A percentile compares a stretch with the other conserved stretches of the same genome.
These are phyloP conservation scores for Sciurus vulgaris DNA, from an alignment of 2,797 vertebrate genomes.

Conservation along the genomic window DNA sequence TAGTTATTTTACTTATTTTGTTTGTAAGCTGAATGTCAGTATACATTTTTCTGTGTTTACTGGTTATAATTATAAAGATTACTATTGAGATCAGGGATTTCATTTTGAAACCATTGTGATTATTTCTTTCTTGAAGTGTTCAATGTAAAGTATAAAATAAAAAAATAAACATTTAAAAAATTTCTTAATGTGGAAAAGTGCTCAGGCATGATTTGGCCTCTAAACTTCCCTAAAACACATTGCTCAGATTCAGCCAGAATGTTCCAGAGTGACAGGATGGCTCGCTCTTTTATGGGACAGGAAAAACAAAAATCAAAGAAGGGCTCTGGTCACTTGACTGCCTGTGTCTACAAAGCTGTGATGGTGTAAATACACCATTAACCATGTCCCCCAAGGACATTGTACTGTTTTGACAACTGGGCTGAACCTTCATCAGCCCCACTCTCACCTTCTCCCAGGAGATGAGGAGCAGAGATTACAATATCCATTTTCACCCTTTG, in stretches of 20 bases:
- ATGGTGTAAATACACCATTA: background rate
- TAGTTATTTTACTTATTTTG: constrained; percentile 16
- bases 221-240: background rate
- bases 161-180: background rate
- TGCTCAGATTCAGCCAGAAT: background rate
- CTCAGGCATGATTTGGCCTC: background rate
- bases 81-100: background rate
- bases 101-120: constrained; percentile 15
- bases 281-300: background rate
- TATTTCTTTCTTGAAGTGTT: constrained; percentile 33
- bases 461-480: background rate
- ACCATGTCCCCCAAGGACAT: background rate
- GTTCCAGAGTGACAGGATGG: background rate
- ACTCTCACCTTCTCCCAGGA: background rate
- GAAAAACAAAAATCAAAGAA: too few relatives aligned
- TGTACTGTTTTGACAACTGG: background rate
- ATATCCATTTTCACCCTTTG: background rate
- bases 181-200: background rate
- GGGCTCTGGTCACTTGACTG: background rate
- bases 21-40: background rate
- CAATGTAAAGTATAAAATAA: background rate
- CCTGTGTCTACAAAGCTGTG: background rate
- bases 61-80: background rate
- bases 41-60: background rate
- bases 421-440: background rate